Percentiles rank a stretch among this genome's conserved stretches.
Conservation (phyloP, 1,140 invertebrate genomes). For the Trichogramma pretiosum region DNA sequence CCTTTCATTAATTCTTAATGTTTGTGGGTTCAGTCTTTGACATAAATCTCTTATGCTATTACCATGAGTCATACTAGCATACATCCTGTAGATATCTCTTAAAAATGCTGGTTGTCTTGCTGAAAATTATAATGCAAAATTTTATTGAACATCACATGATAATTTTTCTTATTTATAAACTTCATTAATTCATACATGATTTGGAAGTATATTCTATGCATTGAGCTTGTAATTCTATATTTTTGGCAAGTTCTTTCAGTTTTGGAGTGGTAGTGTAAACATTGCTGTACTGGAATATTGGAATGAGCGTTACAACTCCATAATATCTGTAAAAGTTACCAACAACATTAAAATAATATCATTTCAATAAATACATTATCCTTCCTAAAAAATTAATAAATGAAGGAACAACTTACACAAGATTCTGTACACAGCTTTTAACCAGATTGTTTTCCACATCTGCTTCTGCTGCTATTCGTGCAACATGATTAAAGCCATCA, state of each 20-base stretch:
- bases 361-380: slow-evolving; percentile 7
- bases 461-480: slow-evolving; percentile 69
- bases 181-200: slow-evolving; percentile 47
- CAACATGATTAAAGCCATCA: slow-evolving; percentile 86
- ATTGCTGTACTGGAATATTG: slow-evolving; percentile 90
- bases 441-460: slow-evolving; percentile 90
- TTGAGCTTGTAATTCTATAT: slow-evolving; percentile 61
- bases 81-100: slow-evolving; percentile 70
- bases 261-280: slow-evolving; percentile 83
- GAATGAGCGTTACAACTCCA: slow-evolving; percentile 70
- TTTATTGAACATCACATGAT: slow-evolving; percentile 4
- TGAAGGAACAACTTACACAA: slow-evolving; percentile 53
- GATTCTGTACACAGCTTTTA: slow-evolving; percentile 89
- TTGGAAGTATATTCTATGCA: slow-evolving; percentile 66
- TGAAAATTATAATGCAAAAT: slow-evolving; percentile 27
- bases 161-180: too few relatives aligned
- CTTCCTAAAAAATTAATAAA: not conserved
- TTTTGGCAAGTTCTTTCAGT: slow-evolving; percentile 62
- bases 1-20: slow-evolving; percentile 68
- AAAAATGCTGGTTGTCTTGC: slow-evolving; percentile 45
- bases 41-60: slow-evolving; percentile 79
- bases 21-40: slow-evolving; percentile 65
- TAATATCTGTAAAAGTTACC: slow-evolving; percentile 51
- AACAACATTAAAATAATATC: slow-evolving; percentile 7
- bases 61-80: slow-evolving; percentile 74